These are phyloP conservation scores for Odontomachus brunneus DNA, from an alignment of 1,140 invertebrate species.

Conservation along the genomic window DNA sequence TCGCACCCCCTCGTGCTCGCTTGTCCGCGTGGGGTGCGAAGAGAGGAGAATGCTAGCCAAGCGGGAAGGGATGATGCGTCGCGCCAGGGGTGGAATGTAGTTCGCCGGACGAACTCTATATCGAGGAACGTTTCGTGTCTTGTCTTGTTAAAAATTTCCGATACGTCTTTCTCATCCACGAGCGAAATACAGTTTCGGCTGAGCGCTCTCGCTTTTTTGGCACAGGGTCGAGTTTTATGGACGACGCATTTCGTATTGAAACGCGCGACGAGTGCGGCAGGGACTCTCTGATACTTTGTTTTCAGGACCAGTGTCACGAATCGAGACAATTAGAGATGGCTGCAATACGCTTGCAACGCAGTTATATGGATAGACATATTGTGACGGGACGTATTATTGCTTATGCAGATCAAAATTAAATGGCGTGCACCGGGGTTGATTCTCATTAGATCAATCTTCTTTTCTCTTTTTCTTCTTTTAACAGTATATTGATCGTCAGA, in stretches of 20 bases:
- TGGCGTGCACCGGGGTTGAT: too few species aligned
- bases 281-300: background rate
- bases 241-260: background rate
- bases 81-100: slow-evolving; percentile 60
- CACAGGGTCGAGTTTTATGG: background rate
- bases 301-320: background rate
- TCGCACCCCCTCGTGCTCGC: slow-evolving; percentile 69
- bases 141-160: slow-evolving; percentile 73
- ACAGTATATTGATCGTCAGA: too few species aligned
- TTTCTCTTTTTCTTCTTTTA: too few species aligned
- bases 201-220: background rate
- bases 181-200: slow-evolving; percentile 15
- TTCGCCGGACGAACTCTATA: slow-evolving; percentile 58
- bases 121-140: slow-evolving; percentile 69
- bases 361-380: too few species aligned
- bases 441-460: too few species aligned
- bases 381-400: too few species aligned
- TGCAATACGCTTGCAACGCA: too few species aligned
- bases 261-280: background rate
- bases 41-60: slow-evolving; percentile 25
- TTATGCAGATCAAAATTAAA: too few species aligned
- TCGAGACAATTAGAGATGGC: background rate
- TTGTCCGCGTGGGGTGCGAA: slow-evolving; percentile 42
- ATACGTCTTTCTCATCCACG: slow-evolving; percentile 30
- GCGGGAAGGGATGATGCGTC: slow-evolving; percentile 47